phyloP scores from a whole-genome alignment of 1,140 invertebrate species.

The Rhizoglyphus robini region DNA sequence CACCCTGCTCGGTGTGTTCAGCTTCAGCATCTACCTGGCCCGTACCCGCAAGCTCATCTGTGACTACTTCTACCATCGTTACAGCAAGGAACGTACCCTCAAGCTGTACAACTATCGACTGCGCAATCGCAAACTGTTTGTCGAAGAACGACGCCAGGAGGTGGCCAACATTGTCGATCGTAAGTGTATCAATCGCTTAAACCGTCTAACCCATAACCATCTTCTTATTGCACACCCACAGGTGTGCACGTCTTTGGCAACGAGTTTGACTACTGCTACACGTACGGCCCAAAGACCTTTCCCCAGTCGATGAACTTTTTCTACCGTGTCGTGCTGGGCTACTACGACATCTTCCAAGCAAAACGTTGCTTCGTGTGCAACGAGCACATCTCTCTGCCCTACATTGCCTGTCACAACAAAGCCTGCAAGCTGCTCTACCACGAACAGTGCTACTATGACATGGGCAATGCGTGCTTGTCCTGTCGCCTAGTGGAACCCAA shows the following conservation, averaged over 20 bases:
- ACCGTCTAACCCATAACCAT: neutral
- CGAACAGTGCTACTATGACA: neutral
- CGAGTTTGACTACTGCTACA: neutral
- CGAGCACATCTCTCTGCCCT: neutral
- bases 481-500: too few relatives aligned
- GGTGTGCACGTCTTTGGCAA: neutral
- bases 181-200: neutral
- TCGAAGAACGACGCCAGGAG: neutral
- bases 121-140: constrained; percentile 29
- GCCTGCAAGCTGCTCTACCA: neutral
- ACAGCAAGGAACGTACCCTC: constrained; percentile 28
- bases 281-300: neutral
- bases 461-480: neutral
- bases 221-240: neutral
- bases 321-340: too few relatives aligned
- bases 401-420: neutral
- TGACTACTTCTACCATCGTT: constrained; percentile 10
- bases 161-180: neutral
- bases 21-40: neutral
- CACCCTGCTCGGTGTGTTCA: neutral
- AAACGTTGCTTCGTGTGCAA: neutral
- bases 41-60: neutral
- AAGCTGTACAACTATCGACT: constrained; percentile 31
- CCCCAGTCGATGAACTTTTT: neutral
- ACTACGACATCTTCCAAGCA: neutral